These are phyloP conservation scores for Harpegnathos saltator DNA, from an alignment of 1,140 invertebrate genomes.

Conservation along the genomic window DNA sequence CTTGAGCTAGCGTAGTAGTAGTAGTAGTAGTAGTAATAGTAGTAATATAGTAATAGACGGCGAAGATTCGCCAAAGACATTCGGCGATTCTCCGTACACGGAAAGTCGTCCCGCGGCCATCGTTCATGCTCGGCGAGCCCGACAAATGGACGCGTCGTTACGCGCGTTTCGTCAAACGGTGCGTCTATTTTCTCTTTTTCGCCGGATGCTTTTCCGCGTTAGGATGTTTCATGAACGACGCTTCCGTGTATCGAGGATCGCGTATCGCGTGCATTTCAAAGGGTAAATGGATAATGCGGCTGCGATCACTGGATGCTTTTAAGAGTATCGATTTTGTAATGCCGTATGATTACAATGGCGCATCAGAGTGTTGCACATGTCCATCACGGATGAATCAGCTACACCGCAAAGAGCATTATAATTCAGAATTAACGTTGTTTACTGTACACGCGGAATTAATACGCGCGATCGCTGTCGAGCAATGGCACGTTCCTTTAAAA, in stretches of 20 bases:
- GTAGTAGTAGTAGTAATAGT: too few relatives aligned
- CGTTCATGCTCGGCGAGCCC: too few relatives aligned
- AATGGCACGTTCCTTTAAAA: background rate
- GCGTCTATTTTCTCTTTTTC: too few relatives aligned
- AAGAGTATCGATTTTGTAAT: background rate
- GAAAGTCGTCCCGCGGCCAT: background rate
- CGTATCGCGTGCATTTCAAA: background rate
- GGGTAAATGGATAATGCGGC: background rate
- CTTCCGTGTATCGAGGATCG: background rate
- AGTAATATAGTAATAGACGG: constrained; percentile 1
- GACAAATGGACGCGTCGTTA: background rate
- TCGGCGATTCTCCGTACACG: background rate
- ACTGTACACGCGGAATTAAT: background rate
- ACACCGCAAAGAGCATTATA: background rate
- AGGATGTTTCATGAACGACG: too few relatives aligned
- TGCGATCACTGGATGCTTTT: background rate
- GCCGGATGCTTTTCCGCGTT: too few relatives aligned
- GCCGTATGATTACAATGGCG: background rate
- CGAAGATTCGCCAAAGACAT: background rate
- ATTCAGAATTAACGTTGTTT: background rate
- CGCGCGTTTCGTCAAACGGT: background rate
- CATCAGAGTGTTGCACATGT: background rate
- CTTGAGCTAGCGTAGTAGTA: background rate
- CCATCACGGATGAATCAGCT: background rate
- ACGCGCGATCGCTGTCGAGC: background rate